Base-by-base conservation (phyloP, 2,113 vertebrate species). In the Brachirus orientalis region DNA sequence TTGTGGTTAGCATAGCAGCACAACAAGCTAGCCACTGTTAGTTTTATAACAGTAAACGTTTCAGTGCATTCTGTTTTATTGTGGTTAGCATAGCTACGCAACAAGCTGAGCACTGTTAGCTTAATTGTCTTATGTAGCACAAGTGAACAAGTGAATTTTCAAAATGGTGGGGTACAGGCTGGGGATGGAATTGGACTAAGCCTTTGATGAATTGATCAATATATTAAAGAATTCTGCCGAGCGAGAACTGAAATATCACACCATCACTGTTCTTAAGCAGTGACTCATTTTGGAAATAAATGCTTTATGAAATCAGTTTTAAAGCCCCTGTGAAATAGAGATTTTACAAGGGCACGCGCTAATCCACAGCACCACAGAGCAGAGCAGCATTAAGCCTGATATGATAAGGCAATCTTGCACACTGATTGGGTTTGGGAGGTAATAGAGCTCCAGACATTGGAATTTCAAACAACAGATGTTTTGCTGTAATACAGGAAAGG, bases 351-450 rank as follows among this genome's bases (percentile, higher is more conserved):
- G 76, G 82, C 78, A 54, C 47, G 40, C 37, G 69, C 75, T 63
- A 75, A 86, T 76, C 69, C 41, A 33, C 72, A 19, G 59, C 67
- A 41, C 43, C 11, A 38, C 69, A 48, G 69, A 79, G 67, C 43
- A 65, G 71, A 77, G 65, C 84, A 28, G 77, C 69, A 56, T 8
- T 28, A 75, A 46, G 83, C 80, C 45, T 69, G 82, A 81, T 89
- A 85, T 81, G 82, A 90, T 90, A 79, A 86, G 66, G 69, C 83
- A 80, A 84, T 88, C 82, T 84, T 67, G 58, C 65, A 44, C 62
- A 22, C 86, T 87, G 87, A 91, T 91, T 90, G 82, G 77, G 84
- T 92, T 90, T 85, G 76, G 72, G 75, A 76, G 57, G 71, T 75
- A 89, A 85, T 83, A 53, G 66, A 69, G 78, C 82, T 67, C 74